Base-by-base conservation (phyloP, 2,113 vertebrate genomes). In the Pipa parva region DNA sequence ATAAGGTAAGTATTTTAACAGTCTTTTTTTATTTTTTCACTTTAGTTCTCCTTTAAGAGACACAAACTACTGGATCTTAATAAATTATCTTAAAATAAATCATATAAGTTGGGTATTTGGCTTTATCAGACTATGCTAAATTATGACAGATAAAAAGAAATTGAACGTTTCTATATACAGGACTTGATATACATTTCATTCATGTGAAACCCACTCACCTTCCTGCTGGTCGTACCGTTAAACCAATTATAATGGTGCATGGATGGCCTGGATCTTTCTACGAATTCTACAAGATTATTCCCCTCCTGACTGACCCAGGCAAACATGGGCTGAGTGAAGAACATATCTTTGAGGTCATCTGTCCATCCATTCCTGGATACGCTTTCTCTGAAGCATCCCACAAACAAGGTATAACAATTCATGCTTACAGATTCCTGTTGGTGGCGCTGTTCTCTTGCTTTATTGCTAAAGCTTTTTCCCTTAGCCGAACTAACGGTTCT, bases 201-300 rank as follows among this genome's bases (percentile, higher is more conserved):
- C 88, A 88, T 0, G 76, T 80, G 27, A 90, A 87, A 68, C 84
- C 87, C 10, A 50, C 63, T 10, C 15, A 0, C 46, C 59, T 76
- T 57, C 78, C 80, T 0, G n/a, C 77, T 2, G 79, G 81, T 60
- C 50, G 10, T 6, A 70, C 69, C 57, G 73, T 81, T 8, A 84
- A 83, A 29, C 86, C 87, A 4, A 56, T 91, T 7, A 18, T 91
- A 28, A 87, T 91, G 86, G 79, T 88, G 13, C 88, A 90, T 1
- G 88, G 89, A 46, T 91, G 89, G 89, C 89, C 89, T 0, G 87
- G 87, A 25, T 89, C 84, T 2, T 85, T 91, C 72, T 91, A 77
- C 0, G 89, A 90, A 75, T 89, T 91, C 17, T 90, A 90, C 74
- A 89, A 85, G 59, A 86, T 91, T 7, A 85, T 89, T 36, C 87